Evolutionary conservation across 2,888 invertebrate species (phyloP).

Genomic region (Lathronympha strigana): DNA sequence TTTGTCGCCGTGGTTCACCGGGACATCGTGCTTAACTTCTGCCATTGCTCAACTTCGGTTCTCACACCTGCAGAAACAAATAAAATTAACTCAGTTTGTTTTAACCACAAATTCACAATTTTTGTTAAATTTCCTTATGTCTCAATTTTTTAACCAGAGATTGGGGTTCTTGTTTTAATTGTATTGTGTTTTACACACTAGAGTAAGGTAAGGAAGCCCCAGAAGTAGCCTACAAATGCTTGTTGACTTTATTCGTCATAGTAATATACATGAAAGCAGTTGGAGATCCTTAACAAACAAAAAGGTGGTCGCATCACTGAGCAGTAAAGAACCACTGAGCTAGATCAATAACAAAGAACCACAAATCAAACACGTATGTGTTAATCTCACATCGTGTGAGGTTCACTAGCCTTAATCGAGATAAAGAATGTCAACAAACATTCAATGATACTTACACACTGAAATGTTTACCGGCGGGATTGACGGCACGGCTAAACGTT

Average conservation of each 20-base stretch:
- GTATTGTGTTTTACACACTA: too few species aligned
- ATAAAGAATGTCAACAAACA: conserved; percentile 26
- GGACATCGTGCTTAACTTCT: conserved; percentile 64
- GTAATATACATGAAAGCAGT: too few species aligned
- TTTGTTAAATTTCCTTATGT: too few species aligned
- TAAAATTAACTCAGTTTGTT: neutral
- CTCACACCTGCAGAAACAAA: conserved; percentile 42
- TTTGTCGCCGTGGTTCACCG: conserved; percentile 66
- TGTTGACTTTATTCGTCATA: too few species aligned
- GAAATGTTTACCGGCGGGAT: conserved; percentile 6
- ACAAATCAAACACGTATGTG: conserved; percentile 9
- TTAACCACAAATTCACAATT: neutral
- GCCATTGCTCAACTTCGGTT: conserved; percentile 59
- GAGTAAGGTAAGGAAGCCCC: too few species aligned
- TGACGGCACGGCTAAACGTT: neutral
- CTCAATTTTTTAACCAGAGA: too few species aligned
- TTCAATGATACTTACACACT: neutral
- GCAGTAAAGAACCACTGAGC: too few species aligned
- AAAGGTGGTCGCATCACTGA: too few species aligned
- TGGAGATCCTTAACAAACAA: too few species aligned
- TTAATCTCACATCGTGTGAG: conserved; percentile 10
- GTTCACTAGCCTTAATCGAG: conserved; percentile 17
- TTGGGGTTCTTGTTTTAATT: too few species aligned
- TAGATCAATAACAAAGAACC: neutral
- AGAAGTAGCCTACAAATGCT: too few species aligned